Conservation (phyloP, 2,113 vertebrate genomes). For the Rutilus rutilus region DNA sequence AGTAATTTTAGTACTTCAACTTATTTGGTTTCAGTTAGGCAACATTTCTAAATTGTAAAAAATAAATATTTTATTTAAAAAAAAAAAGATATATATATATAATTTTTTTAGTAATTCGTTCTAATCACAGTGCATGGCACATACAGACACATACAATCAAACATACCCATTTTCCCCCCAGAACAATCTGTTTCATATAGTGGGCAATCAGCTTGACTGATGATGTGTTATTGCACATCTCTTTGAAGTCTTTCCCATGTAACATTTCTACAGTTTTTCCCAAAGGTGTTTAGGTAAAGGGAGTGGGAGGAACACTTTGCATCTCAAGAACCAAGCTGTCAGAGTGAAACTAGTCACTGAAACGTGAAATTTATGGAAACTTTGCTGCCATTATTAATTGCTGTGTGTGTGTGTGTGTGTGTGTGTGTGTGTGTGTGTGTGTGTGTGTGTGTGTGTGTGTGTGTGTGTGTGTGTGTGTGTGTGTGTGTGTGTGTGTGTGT, state of each 20-base stretch:
- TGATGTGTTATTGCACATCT: conserved; percentile 1
- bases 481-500: neutral
- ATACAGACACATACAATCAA: conserved; percentile 10
- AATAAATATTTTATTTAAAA: too few relatives aligned
- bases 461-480: too few relatives aligned
- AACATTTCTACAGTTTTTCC: conserved; percentile 18
- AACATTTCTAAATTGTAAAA: neutral
- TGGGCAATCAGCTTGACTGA: conserved; percentile 5
- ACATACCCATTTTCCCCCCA: neutral
- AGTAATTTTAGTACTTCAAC: neutral
- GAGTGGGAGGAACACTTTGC: neutral
- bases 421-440: neutral
- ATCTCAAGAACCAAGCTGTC: neutral
- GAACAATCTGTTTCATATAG: neutral
- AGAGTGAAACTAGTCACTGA: conserved; percentile 21
- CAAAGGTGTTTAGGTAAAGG: conserved; percentile 24
- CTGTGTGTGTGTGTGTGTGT: neutral
- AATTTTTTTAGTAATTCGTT: neutral
- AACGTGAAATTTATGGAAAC: neutral
- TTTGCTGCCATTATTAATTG: neutral
- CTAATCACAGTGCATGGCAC: neutral
- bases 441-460: neutral
- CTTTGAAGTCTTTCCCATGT: conserved; percentile 17
- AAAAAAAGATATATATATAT: too few relatives aligned
- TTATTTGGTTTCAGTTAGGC: neutral